Conservation (phyloP, 2,797 vertebrate genomes). For the Squalus acanthias region DNA sequence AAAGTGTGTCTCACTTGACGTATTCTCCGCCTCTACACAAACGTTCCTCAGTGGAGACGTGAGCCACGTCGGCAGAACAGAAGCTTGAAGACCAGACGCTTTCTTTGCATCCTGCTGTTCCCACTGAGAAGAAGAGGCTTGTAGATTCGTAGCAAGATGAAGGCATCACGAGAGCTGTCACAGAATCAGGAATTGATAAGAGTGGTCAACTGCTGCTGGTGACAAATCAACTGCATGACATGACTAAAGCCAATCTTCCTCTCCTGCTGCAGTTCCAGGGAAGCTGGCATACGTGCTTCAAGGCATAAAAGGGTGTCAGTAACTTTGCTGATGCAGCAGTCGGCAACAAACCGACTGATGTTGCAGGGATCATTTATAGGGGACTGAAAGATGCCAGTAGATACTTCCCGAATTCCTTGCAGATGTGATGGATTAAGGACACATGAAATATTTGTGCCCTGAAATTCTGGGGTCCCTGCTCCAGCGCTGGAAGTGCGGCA, state of each 20-base stretch:
- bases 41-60: not conserved
- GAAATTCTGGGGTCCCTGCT: too few species aligned
- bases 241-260: too few species aligned
- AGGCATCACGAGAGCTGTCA: not conserved
- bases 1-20: not conserved
- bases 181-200: not conserved
- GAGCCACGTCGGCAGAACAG: not conserved
- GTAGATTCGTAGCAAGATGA: not conserved
- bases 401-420: too few species aligned
- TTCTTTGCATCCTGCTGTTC: not conserved
- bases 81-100: not conserved
- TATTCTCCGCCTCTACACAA: not conserved
- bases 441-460: too few species aligned
- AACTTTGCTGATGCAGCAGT: not conserved
- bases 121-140: not conserved
- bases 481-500: too few species aligned
- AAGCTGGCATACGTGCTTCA: too few species aligned
- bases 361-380: too few species aligned
- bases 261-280: too few species aligned
- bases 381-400: not conserved
- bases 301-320: too few species aligned
- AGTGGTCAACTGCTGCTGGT: not conserved
- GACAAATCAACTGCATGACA: not conserved
- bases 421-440: too few species aligned
- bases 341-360: not conserved